phyloP scores from a whole-genome alignment of 1,140 invertebrate species.

The Ceratina calcarata region DNA sequence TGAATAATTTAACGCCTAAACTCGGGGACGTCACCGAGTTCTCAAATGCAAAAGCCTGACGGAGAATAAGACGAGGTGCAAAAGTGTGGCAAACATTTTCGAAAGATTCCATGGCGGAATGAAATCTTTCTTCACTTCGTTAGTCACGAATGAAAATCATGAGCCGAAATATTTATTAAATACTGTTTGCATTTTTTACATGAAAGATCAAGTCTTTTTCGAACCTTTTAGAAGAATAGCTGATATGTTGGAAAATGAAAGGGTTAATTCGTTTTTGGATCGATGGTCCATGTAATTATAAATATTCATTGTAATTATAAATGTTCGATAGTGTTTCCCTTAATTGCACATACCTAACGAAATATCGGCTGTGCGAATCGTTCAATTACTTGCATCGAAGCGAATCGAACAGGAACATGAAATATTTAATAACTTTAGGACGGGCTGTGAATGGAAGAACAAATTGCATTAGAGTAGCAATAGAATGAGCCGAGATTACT shows the following conservation, averaged over 20 bases:
- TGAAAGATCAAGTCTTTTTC: too few relatives aligned
- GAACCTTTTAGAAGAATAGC: too few relatives aligned
- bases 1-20: constrained; percentile 22
- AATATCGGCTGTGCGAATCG: neutral
- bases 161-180: too few relatives aligned
- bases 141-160: neutral
- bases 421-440: constrained; percentile 15
- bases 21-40: neutral
- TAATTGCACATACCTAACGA: neutral
- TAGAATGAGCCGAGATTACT: neutral
- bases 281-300: too few relatives aligned
- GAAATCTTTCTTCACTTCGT: neutral
- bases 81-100: neutral
- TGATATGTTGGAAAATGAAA: too few relatives aligned
- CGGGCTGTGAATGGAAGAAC: constrained; percentile 2
- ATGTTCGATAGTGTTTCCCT: neutral
- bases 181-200: too few relatives aligned
- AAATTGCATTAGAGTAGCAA: neutral
- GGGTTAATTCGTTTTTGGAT: too few relatives aligned
- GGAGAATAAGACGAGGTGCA: neutral
- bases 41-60: neutral
- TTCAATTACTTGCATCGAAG: neutral
- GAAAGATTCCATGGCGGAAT: neutral
- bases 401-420: neutral
- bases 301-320: neutral